Base-by-base conservation (phyloP, 1,140 invertebrate species). In the Drosophila tani region DNA sequence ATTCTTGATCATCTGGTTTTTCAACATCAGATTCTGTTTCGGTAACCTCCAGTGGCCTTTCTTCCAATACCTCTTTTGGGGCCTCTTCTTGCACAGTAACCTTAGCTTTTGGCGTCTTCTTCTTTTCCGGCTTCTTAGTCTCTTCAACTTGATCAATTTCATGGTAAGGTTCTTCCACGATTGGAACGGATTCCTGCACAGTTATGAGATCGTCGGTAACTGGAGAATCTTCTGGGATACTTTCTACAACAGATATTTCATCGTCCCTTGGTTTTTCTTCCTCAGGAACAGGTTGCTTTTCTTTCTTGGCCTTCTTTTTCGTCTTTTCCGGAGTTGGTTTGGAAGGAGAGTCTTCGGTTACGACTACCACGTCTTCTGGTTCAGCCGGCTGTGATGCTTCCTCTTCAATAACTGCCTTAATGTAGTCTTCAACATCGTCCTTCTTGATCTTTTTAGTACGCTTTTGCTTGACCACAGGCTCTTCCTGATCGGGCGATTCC, bases 51-150 rank as follows among this genome's bases (percentile, higher is more conserved):
- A 74, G 14, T 8, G 79, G 50, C 47, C 74, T 17, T 14, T 76
- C 60, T 2, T 12, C 14, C 9, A 59, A 24, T 24, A 56, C 76
- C 55, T 73, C 74, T 27, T 66, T 7, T 12, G 76, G 76, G 32
- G 69, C 38, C 5, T 79, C 76, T 17, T 76, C 75, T 15, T 21
- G 17, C n/a, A 91, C 32, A 11, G 24, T 62, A 53, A 76, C 67
- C 53, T 68, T 77, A 60, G 75, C 92, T 82, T 55, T 85, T 56
- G 83, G 92, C 74, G 87, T 93, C 78, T 80, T 88, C 17, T 81
- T 90, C 51, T 81, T 85, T 38, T 79, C 69, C 1, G 75, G 56
- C 43, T 55, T 74, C 43, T 75, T 75, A 0, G 35, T 3, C 2
- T 71, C 47, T 43, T 86, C 58, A 29, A 56, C 21, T 5, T 32